Percentiles rank a stretch among this genome's conserved stretches.
Conservation (phyloP, 2,113 vertebrate species). For the Micronisus gabar region DNA sequence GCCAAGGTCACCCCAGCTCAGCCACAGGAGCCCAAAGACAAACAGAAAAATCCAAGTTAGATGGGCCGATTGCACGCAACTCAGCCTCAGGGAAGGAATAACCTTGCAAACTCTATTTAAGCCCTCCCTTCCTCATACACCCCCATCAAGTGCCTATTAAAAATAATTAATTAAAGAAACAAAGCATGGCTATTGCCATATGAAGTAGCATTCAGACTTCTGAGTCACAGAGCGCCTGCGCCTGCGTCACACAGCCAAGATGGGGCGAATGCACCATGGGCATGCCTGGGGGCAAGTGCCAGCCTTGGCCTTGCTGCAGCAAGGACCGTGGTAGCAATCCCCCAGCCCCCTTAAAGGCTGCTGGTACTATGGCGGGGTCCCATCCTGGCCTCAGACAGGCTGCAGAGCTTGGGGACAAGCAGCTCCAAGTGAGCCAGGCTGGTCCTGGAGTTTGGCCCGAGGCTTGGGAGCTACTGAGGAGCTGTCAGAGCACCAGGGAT, state of each 20-base stretch:
- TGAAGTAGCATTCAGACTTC: neutral
- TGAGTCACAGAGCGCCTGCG: rapidly evolving
- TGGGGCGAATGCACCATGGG: no score
- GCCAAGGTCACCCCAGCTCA: neutral
- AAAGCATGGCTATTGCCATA: neutral
- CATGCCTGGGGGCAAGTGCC: rapidly evolving
- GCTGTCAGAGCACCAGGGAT: neutral
- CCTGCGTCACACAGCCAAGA: neutral
- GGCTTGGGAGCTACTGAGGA: neutral
- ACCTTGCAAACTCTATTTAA: neutral
- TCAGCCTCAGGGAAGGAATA: neutral
- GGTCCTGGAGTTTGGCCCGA: neutral
- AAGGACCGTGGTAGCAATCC: neutral
- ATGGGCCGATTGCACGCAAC: neutral
- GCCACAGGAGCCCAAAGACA: neutral
- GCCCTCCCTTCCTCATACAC: neutral
- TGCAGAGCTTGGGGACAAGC: neutral
- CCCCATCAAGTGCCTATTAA: neutral
- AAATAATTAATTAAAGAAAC: neutral
- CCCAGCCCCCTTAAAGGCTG: neutral
- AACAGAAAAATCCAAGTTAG: neutral
- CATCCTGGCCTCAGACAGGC: neutral
- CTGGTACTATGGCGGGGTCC: neutral
- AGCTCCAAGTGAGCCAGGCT: neutral
- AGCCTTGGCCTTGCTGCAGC: neutral